These are phyloP conservation scores for Conopomorpha cramerella DNA, from an alignment of 1,140 invertebrate species.

Conservation along the genomic window DNA sequence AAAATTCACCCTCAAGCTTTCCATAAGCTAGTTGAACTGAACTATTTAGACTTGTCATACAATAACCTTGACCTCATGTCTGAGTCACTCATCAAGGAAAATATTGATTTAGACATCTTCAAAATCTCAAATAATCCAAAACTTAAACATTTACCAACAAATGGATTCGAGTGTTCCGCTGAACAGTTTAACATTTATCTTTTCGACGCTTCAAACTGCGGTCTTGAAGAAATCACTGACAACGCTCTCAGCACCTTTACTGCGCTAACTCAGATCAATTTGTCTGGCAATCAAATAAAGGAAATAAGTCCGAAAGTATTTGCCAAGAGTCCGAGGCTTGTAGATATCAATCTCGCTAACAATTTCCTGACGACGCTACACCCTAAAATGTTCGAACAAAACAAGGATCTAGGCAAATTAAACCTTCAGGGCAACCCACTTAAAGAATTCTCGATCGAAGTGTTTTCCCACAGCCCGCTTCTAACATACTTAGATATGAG, in stretches of 20 bases:
- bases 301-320: constrained; percentile 54
- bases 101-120: constrained; percentile 68
- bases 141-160: constrained; percentile 63
- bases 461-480: constrained; percentile 64
- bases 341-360: constrained; percentile 70
- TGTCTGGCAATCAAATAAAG: constrained; percentile 67
- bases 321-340: constrained; percentile 59
- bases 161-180: constrained; percentile 61
- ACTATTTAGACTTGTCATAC: constrained; percentile 69
- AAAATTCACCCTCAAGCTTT: constrained; percentile 72
- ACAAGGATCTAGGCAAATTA: constrained; percentile 66
- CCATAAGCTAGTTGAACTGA: constrained; percentile 63
- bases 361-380: constrained; percentile 65
- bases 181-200: constrained; percentile 67
- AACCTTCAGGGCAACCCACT: constrained; percentile 74
- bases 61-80: constrained; percentile 68
- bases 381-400: constrained; percentile 64
- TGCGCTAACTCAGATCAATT: constrained; percentile 64
- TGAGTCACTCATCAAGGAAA: constrained; percentile 67
- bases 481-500: constrained; percentile 53
- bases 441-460: constrained; percentile 64
- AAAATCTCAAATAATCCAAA: constrained; percentile 69
- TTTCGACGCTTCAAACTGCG: constrained; percentile 72
- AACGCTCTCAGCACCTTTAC: constrained; percentile 70
- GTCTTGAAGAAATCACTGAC: constrained; percentile 63